A percentile compares a stretch with the other conserved stretches of the same genome.
Conservation (phyloP, 2,888 invertebrate genomes). For the Philhelius pedissequus region DNA sequence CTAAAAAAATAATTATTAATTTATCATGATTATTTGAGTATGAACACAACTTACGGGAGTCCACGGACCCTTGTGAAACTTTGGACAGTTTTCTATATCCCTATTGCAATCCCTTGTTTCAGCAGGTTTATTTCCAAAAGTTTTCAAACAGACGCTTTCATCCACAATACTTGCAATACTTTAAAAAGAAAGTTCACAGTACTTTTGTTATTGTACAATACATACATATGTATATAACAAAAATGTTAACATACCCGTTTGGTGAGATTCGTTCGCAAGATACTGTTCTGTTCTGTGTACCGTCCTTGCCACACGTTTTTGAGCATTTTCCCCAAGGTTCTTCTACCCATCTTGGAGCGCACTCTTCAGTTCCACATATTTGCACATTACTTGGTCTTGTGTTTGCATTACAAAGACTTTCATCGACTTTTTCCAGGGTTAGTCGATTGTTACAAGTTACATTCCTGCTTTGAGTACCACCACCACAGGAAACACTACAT, state of each 20-base stretch:
- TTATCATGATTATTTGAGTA: not conserved
- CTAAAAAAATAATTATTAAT: constrained; percentile 77
- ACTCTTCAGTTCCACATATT: constrained; percentile 87
- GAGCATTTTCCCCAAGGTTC: constrained; percentile 85
- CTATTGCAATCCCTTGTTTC: constrained; percentile 87
- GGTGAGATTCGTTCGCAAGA: constrained; percentile 89
- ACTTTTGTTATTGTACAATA: too few relatives aligned
- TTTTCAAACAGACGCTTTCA: constrained; percentile 86
- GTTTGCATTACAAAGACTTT: constrained; percentile 88
- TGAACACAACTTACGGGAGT: constrained; percentile 84
- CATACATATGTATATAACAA: too few relatives aligned
- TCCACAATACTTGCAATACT: constrained; percentile 85
- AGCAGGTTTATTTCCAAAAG: constrained; percentile 85
- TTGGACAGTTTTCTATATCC: constrained; percentile 86
- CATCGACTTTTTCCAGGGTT: constrained; percentile 85
- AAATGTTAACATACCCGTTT: constrained; percentile 81
- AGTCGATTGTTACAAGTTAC: constrained; percentile 90
- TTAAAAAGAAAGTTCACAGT: constrained; percentile 60
- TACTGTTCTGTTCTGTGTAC: constrained; percentile 85
- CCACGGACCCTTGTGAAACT: constrained; percentile 94
- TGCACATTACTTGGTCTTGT: constrained; percentile 86
- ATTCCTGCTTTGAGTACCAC: constrained; percentile 89
- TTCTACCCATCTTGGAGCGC: constrained; percentile 89
- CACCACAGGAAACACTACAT: constrained; percentile 94
- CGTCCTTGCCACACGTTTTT: constrained; percentile 85